These are phyloP conservation scores for Gymnogyps californianus DNA, from an alignment of 2,113 vertebrate genomes.

Conservation along the genomic window DNA sequence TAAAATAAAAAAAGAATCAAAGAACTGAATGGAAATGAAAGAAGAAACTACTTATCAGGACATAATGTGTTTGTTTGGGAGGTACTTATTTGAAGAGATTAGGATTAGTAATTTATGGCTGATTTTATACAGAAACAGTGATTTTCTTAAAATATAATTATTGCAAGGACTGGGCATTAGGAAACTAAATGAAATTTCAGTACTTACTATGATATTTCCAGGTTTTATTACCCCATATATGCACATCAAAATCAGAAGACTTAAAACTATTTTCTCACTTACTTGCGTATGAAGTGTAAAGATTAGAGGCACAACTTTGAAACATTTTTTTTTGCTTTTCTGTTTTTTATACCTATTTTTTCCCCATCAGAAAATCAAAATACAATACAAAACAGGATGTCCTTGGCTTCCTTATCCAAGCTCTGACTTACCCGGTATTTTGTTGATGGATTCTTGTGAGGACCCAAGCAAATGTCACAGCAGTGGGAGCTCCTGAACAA, in stretches of 20 bases:
- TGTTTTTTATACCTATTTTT: accelerated
- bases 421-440: conserved; percentile 66
- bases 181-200: background rate
- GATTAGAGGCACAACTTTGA: accelerated
- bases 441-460: conserved; percentile 65
- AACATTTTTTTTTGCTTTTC: accelerated
- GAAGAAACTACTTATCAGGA: background rate
- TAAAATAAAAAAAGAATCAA: background rate
- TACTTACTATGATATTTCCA: background rate
- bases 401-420: background rate
- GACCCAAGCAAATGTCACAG: conserved; percentile 63
- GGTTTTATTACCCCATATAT: background rate
- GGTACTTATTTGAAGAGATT: background rate
- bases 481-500: conserved; percentile 60
- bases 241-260: background rate
- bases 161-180: background rate
- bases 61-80: background rate
- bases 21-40: background rate
- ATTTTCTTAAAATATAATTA: background rate
- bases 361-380: background rate
- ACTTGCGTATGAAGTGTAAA: background rate
- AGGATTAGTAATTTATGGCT: background rate
- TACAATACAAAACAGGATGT: accelerated
- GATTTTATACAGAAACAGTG: background rate
- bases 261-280: background rate